Evolutionary conservation across 2,888 invertebrate species (phyloP).

Genomic region (Phengaris arion): DNA sequence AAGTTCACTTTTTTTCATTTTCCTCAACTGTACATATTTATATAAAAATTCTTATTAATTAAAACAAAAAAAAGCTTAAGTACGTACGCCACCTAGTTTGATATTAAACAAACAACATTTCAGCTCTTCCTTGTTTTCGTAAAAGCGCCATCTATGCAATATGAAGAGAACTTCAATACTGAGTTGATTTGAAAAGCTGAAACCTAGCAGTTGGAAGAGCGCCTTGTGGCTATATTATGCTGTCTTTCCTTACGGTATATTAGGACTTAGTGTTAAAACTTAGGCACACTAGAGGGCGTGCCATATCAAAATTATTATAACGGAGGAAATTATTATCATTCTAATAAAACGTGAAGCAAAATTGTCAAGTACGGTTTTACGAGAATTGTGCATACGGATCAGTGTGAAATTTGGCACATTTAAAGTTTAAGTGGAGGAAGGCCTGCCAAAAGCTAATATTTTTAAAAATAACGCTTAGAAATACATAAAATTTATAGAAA

Average conservation of each 20-base stretch:
- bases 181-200: background rate
- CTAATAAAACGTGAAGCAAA: too few relatives aligned
- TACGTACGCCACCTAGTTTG: background rate
- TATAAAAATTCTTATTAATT: background rate
- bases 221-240: background rate
- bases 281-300: too few relatives aligned
- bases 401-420: too few relatives aligned
- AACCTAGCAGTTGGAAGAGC: background rate
- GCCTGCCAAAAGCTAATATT: too few relatives aligned
- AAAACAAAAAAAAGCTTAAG: too few relatives aligned
- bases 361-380: too few relatives aligned
- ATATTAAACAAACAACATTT: background rate
- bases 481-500: too few relatives aligned
- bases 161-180: background rate
- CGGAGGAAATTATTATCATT: too few relatives aligned
- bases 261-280: background rate
- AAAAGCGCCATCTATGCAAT: conserved; percentile 21
- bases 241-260: background rate
- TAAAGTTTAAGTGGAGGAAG: too few relatives aligned
- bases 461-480: too few relatives aligned
- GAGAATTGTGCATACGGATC: too few relatives aligned
- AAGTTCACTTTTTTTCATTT: background rate
- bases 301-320: too few relatives aligned
- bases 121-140: background rate
- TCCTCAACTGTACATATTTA: background rate